These are phyloP conservation scores for Hemithea aestivaria DNA, from an alignment of 2,888 invertebrate species.

Conservation along the genomic window DNA sequence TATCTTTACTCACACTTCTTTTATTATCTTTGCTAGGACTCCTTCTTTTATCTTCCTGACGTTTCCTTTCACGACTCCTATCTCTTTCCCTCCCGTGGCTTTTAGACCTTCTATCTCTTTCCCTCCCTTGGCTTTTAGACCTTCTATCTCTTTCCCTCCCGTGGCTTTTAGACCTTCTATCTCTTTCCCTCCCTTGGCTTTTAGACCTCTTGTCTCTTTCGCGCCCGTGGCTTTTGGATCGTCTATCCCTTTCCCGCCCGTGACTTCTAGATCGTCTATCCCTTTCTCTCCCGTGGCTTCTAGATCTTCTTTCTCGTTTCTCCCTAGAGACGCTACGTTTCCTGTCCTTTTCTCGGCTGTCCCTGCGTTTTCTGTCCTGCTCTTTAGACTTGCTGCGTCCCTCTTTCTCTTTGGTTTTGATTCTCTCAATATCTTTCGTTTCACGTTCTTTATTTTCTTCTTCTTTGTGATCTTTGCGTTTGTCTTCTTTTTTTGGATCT, in stretches of 20 bases:
- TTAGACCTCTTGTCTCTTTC: neutral
- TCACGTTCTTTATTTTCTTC: no score
- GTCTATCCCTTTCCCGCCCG: no score
- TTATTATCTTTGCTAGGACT: slow-evolving; percentile 19
- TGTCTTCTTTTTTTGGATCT: no score
- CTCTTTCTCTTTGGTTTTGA: no score
- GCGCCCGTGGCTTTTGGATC: slow-evolving; percentile 14
- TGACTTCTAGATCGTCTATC: no score
- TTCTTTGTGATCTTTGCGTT: no score
- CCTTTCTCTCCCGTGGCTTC: slow-evolving; percentile 12
- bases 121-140: slow-evolving; percentile 35
- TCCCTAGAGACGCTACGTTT: no score
- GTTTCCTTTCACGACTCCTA: slow-evolving; percentile 31
- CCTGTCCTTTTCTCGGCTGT: no score
- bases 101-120: slow-evolving; percentile 25
- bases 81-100: slow-evolving; percentile 13
- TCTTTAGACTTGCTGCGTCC: no score
- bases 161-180: slow-evolving; percentile 12
- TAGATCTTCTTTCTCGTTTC: slow-evolving; percentile 14
- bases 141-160: slow-evolving; percentile 6
- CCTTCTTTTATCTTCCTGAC: slow-evolving; percentile 27
- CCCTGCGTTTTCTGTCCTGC: no score
- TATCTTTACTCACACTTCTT: slow-evolving; percentile 27
- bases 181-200: slow-evolving; percentile 8
- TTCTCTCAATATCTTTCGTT: no score